Conservation (phyloP, 2,797 vertebrate genomes). For the Ceyx erithaca region DNA sequence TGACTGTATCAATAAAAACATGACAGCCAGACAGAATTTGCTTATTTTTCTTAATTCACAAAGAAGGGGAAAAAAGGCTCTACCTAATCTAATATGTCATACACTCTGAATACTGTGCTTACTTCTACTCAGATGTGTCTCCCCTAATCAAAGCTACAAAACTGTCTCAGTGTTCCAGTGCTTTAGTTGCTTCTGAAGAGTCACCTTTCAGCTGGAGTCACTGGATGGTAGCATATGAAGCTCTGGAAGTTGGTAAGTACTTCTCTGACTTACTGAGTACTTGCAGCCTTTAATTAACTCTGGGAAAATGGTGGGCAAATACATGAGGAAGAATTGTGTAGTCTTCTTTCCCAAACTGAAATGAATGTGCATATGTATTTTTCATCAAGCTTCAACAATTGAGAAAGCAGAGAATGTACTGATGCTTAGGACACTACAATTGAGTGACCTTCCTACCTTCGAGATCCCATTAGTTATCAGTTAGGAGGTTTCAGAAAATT, state of each 20-base stretch:
- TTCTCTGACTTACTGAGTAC: neutral
- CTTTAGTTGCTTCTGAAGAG: neutral
- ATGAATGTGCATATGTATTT: neutral
- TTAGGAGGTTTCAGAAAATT: neutral
- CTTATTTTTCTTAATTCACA: neutral
- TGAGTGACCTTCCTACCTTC: neutral
- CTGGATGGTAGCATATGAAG: neutral
- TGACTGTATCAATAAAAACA: neutral
- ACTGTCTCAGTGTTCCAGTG: neutral
- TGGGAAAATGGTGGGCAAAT: neutral
- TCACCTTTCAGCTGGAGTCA: neutral
- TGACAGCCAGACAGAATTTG: fast-evolving
- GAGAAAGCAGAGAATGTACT: neutral
- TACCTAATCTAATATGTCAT: neutral
- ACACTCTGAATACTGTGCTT: neutral
- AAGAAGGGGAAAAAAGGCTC: fast-evolving
- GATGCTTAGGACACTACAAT: neutral
- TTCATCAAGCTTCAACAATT: neutral
- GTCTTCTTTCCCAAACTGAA: neutral
- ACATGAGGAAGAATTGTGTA: neutral
- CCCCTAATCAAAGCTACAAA: neutral
- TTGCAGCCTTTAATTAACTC: neutral
- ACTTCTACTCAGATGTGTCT: neutral
- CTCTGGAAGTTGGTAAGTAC: neutral
- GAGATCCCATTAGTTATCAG: neutral